A percentile compares a stretch with the other conserved stretches of the same genome.
Conservation (phyloP, 1,140 invertebrate species). For the Bombus superbus region DNA sequence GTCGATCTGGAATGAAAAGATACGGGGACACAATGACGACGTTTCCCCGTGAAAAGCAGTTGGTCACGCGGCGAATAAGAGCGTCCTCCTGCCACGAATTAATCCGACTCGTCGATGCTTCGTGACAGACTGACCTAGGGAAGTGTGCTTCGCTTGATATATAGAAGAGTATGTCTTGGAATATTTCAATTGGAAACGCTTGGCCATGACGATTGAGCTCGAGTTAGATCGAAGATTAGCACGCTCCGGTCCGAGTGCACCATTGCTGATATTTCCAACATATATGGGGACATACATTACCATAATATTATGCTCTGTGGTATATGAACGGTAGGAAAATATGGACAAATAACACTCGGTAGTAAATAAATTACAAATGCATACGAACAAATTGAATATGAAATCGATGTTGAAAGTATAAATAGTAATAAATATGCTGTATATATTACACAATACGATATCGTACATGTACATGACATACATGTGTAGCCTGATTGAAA, state of each 20-base stretch:
- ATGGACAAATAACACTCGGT: not conserved
- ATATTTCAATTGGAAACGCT: not conserved
- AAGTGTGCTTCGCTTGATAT: not conserved
- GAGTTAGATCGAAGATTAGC: constrained; percentile 11
- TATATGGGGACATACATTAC: not conserved
- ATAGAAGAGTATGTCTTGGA: not conserved
- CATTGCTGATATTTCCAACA: not conserved
- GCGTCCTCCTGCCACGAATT: constrained; percentile 6
- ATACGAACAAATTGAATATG: not conserved
- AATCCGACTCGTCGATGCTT: constrained; percentile 26
- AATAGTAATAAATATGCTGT: too few relatives aligned
- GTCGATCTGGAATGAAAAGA: constrained; percentile 58
- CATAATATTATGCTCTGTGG: not conserved
- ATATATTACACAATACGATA: too few relatives aligned
- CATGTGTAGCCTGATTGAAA: too few relatives aligned
- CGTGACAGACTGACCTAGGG: not conserved
- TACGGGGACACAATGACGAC: constrained; percentile 41
- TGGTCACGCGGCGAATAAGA: constrained; percentile 31
- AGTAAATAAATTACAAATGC: not conserved
- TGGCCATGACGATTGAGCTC: too few relatives aligned
- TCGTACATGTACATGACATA: too few relatives aligned
- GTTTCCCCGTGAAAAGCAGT: constrained; percentile 1
- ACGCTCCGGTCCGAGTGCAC: not conserved
- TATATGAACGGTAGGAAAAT: not conserved
- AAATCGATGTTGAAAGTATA: too few relatives aligned